Percentiles rank a stretch among this genome's conserved stretches.
Evolutionary conservation across 2,113 vertebrate genomes (phyloP).

Genomic region (Oncorhynchus kisutch): DNA sequence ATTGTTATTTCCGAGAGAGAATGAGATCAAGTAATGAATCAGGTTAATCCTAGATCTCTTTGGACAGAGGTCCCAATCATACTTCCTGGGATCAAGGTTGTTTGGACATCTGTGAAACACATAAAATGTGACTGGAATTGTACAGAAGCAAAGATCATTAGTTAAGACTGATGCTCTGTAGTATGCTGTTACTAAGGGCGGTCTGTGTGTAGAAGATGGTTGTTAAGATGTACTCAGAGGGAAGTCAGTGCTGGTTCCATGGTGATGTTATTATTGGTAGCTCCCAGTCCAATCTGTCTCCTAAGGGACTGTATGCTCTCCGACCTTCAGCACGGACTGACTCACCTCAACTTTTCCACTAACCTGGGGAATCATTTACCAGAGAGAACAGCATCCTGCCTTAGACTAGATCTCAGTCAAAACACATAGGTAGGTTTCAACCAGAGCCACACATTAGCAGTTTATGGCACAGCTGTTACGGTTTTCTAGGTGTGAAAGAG

Average conservation of each 20-base stretch:
- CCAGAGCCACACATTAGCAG: not conserved
- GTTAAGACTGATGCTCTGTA: constrained; percentile 9
- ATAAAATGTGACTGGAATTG: not conserved
- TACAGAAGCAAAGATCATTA: not conserved
- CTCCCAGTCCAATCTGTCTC: constrained; percentile 27
- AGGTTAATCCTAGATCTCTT: not conserved
- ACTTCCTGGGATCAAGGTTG: not conserved
- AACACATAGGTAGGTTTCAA: not conserved
- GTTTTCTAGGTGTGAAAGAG: too few relatives aligned
- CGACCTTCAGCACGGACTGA: not conserved
- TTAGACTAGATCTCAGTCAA: not conserved
- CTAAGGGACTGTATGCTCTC: constrained; percentile 24
- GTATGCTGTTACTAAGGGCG: not conserved
- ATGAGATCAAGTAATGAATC: constrained; percentile 9
- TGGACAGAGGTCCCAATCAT: not conserved
- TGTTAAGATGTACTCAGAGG: constrained; percentile 15
- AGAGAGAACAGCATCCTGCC: not conserved
- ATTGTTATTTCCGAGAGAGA: constrained; percentile 15
- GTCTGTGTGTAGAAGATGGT: constrained; percentile 19
- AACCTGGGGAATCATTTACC: constrained; percentile 17
- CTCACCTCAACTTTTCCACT: not conserved
- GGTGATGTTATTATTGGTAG: constrained; percentile 54
- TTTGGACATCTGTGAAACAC: not conserved
- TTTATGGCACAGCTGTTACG: not conserved
- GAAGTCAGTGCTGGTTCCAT: constrained; percentile 42